These are phyloP conservation scores for Ephialtes manifestator DNA, from an alignment of 2,888 invertebrate species.

Conservation along the genomic window DNA sequence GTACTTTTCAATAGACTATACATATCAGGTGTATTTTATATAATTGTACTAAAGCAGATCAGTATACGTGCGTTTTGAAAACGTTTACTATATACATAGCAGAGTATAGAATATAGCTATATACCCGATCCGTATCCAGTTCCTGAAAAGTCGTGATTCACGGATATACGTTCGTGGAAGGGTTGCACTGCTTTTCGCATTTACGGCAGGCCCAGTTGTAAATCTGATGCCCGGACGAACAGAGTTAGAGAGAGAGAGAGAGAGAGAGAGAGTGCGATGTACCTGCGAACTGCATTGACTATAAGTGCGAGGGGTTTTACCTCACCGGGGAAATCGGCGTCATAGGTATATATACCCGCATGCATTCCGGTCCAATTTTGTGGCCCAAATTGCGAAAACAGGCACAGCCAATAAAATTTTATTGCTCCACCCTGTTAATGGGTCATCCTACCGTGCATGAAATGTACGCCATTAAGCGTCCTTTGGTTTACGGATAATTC, in stretches of 20 bases:
- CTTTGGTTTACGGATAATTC: conserved; percentile 10
- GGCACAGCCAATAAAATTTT: conserved; percentile 59
- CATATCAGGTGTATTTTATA: not conserved
- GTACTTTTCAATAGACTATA: not conserved
- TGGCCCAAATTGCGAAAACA: conserved; percentile 47
- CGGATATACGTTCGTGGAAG: conserved; percentile 22
- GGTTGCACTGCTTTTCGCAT: conserved; percentile 18
- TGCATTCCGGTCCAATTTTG: conserved; percentile 30
- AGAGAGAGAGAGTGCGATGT: not conserved
- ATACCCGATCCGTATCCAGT: conserved; percentile 4
- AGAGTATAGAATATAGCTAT: not conserved
- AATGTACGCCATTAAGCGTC: conserved; percentile 16
- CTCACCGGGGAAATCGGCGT: not conserved
- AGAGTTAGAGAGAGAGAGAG: too few species aligned
- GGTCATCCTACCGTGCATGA: conserved; percentile 20
- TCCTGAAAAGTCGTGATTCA: conserved; percentile 34
- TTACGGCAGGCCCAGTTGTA: conserved; percentile 31
- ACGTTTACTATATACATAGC: not conserved
- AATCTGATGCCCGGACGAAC: conserved; percentile 26
- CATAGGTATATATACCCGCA: not conserved
- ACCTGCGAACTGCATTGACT: not conserved
- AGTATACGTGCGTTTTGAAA: not conserved
- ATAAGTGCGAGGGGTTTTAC: conserved; percentile 2
- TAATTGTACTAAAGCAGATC: not conserved
- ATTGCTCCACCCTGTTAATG: conserved; percentile 47